Conservation (phyloP, 2,797 vertebrate genomes). For the Peromyscus melanophrys region DNA sequence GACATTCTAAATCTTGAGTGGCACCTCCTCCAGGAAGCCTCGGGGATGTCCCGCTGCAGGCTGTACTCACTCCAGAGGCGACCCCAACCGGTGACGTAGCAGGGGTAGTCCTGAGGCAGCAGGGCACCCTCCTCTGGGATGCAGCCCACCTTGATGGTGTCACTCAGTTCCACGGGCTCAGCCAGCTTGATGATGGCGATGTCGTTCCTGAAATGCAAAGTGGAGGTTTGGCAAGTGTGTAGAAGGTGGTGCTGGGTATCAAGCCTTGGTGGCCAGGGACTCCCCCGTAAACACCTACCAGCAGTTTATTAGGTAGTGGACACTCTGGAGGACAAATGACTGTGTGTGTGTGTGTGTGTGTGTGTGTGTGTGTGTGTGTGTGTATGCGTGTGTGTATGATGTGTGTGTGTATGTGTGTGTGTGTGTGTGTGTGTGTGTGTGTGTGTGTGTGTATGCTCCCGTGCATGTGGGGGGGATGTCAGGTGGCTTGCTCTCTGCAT, state of each 20-base stretch:
- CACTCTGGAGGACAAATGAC: background rate
- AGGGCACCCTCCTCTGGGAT: slow-evolving; percentile 88
- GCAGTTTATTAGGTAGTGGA: background rate
- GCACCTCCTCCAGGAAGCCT: slow-evolving; percentile 1
- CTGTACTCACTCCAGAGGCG: slow-evolving; percentile 90
- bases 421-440: background rate
- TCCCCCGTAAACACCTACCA: background rate
- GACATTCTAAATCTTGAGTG: background rate
- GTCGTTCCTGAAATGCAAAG: slow-evolving; percentile 90
- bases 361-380: background rate
- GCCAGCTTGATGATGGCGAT: slow-evolving; percentile 95
- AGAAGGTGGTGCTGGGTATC: background rate
- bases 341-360: background rate
- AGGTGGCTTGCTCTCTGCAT: background rate
- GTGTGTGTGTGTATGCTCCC: too few species aligned
- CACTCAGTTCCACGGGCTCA: slow-evolving; percentile 86
- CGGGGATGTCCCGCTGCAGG: accelerated
- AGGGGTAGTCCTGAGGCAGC: slow-evolving; percentile 89
- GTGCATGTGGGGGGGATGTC: background rate
- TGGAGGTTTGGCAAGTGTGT: background rate
- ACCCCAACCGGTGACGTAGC: slow-evolving; percentile 95
- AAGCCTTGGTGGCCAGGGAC: background rate
- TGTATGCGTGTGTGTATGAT: background rate
- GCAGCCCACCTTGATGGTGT: slow-evolving; percentile 91
- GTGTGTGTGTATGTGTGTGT: background rate